phyloP scores from a whole-genome alignment of 37 sponge, comb jelly and placozoan species.

The Crambe crambe region DNA sequence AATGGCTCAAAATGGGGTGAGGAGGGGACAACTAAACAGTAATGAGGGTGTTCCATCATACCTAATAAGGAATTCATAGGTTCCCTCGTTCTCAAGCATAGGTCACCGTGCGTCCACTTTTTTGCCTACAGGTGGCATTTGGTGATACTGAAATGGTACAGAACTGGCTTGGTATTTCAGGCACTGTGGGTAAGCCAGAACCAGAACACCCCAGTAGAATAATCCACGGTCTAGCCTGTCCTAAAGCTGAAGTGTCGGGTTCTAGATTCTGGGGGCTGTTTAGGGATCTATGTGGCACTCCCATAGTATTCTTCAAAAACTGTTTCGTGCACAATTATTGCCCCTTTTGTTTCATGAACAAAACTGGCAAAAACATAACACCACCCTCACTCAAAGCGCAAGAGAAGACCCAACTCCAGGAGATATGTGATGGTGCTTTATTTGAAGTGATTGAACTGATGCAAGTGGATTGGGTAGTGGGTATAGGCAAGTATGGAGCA shows the following conservation, averaged over 20 bases:
- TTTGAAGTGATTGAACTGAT: conserved; percentile 23
- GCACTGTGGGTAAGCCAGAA: conserved; percentile 53
- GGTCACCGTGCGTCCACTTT: background rate
- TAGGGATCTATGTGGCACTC: conserved; percentile 48
- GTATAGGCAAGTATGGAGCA: conserved; percentile 74
- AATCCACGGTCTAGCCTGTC: conserved; percentile 44
- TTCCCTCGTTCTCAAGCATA: background rate
- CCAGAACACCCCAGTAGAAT: conserved; percentile 75
- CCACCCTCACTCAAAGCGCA: conserved; percentile 50
- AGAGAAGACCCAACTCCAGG: conserved; percentile 31
- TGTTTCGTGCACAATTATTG: conserved; percentile 86
- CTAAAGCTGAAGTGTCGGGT: conserved; percentile 67
- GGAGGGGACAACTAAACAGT: conserved; percentile 1
- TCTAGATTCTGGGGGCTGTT: conserved; percentile 71
- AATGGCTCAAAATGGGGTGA: conserved; percentile 93
- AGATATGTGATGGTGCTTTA: conserved; percentile 51
- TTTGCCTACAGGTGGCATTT: conserved; percentile 71
- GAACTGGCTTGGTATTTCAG: conserved; percentile 62
- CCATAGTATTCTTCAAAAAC: conserved; percentile 60
- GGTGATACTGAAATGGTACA: conserved; percentile 59
- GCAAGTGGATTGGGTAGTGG: conserved; percentile 53
- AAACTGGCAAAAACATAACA: conserved; percentile 77
- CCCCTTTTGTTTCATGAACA: conserved; percentile 71
- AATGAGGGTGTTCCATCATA: background rate
- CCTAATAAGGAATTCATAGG: background rate